These are phyloP conservation scores for Bungarus multicinctus DNA, from an alignment of 2,113 vertebrate species.

Conservation along the genomic window DNA sequence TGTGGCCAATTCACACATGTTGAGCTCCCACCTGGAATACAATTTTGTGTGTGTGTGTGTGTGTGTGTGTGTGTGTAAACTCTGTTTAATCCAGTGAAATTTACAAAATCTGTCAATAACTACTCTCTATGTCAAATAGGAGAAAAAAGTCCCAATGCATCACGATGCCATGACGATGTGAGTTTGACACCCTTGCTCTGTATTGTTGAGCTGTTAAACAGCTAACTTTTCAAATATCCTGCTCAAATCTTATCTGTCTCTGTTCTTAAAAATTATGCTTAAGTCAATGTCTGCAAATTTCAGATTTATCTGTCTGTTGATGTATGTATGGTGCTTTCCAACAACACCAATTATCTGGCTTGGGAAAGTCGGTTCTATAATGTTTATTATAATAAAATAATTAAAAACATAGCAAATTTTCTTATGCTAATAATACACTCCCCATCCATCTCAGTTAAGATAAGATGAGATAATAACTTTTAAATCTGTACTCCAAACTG, in stretches of 20 bases:
- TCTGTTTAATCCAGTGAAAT: background rate
- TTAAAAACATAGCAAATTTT: background rate
- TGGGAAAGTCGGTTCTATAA: background rate
- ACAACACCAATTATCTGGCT: background rate
- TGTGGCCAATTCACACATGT: no score
- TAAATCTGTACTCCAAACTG: background rate
- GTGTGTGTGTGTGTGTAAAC: no score
- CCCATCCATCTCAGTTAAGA: background rate
- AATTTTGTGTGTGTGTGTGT: no score
- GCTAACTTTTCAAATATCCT: background rate
- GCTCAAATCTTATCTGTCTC: background rate
- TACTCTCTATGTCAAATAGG: background rate
- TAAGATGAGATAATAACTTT: background rate
- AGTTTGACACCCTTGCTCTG: no score
- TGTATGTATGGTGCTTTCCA: background rate
- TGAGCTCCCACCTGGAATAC: no score
- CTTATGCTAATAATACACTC: background rate
- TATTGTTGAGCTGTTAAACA: background rate
- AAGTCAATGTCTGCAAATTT: background rate
- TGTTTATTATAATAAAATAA: background rate
- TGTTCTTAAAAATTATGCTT: background rate
- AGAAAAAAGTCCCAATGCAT: no score
- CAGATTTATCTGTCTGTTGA: background rate
- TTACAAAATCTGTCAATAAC: background rate
- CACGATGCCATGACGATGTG: no score